These are phyloP conservation scores for Bos taurus DNA, from an alignment of 2,113 vertebrate genomes.

Conservation along the genomic window DNA sequence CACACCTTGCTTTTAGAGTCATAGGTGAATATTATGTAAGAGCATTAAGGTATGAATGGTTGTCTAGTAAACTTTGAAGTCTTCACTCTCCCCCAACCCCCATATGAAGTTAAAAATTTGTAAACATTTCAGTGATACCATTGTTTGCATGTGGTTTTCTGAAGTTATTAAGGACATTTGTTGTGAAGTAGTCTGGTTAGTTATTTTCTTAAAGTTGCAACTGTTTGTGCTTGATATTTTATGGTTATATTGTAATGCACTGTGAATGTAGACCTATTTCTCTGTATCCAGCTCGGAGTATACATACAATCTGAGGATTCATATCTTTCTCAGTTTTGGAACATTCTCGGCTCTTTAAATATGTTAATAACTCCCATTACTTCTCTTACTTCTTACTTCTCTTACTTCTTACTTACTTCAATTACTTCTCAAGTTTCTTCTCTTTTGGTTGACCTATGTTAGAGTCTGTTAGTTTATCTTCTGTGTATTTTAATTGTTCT, in stretches of 20 bases:
- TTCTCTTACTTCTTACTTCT: background rate
- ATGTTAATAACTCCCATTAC: background rate
- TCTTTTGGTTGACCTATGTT: background rate
- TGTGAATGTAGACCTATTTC: background rate
- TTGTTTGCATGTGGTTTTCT: background rate
- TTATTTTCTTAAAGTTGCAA: background rate
- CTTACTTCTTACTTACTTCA: background rate
- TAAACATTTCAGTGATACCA: background rate
- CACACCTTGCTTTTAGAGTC: background rate
- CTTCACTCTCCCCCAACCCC: background rate
- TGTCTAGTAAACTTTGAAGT: background rate
- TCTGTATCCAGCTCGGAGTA: fast-evolving
- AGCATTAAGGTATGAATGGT: background rate
- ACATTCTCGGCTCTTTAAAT: constrained; percentile 1
- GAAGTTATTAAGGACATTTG: background rate
- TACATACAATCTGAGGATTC: background rate
- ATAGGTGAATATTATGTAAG: background rate
- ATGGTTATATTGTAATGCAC: background rate
- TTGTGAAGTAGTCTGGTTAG: background rate
- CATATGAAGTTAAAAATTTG: background rate
- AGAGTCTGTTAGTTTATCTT: background rate
- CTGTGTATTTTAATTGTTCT: background rate
- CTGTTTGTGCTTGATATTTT: background rate
- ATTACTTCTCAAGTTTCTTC: background rate
- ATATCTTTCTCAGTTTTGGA: background rate